Evolutionary conservation across 2,113 vertebrate species (phyloP), one percentile per base, ranked within the genome.

Genomic region (Mormyrus lacerda): DNA sequence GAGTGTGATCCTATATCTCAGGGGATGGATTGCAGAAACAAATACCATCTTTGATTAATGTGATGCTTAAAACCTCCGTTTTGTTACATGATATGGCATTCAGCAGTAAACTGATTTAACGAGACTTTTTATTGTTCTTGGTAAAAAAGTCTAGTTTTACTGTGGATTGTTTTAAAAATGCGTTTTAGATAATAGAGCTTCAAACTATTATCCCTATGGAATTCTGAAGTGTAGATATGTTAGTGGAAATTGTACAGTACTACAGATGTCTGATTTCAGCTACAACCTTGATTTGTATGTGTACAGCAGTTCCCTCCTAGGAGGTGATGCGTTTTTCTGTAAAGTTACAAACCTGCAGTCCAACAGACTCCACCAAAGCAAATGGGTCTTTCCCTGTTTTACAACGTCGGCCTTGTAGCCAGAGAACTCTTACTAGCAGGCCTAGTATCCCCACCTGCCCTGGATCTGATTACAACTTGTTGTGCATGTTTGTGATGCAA

Each of bases 161-260:
- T 44, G 42, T 53, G 27, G 24, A 55, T 13, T 24, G 82, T 47
- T 84, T 84, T 84, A 84, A 84, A n/a, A 39, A 82, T 89, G 53
- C 10, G 31, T 61, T 61, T 51, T 53, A 84, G 19, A 53, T 89
- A 44, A 84, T 89, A 82, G n/a, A 47, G 53, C 19, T 24, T 44
- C 39, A 82, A 50, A 58, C 27, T 79, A 24, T 51, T 51, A 88
- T 89, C 88, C 76, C 79, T 45, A 47, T 65, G 35, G 47, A 89
- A 55, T 82, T 51, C 35, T 89, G 76, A 35, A 47, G 47, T 15
- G 73, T 88, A 83, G 73, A 83, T 50, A 27, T 55, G 45, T 48
- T 88, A 79, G 69, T 88, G 88, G 88, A 76, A 51, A 79, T 88
- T 89, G 73, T 88, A 69, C 44, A 50, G n/a, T 79, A 53, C 88